Evolutionary conservation across 2,888 invertebrate genomes (phyloP).

Genomic region (Caenorhabditis sinica): DNA sequence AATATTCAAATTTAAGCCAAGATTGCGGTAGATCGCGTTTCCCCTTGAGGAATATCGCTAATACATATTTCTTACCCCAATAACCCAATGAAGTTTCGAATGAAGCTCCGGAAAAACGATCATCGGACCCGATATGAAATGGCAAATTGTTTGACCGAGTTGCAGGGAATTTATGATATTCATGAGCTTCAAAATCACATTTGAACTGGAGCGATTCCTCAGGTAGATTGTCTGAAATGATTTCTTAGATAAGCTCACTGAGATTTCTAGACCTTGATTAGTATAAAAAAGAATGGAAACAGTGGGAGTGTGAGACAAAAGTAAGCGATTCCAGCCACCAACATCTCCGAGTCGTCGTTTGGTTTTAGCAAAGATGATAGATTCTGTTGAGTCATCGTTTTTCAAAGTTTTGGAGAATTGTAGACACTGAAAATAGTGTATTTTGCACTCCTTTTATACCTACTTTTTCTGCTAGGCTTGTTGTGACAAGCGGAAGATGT

Average conservation of each 20-base stretch:
- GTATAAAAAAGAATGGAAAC: slow-evolving; percentile 10
- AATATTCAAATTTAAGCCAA: too few relatives aligned
- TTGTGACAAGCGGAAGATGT: too few relatives aligned
- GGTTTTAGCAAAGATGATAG: background rate
- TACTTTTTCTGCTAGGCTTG: too few relatives aligned
- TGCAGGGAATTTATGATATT: slow-evolving; percentile 34
- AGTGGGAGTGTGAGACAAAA: background rate
- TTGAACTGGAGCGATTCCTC: slow-evolving; percentile 5
- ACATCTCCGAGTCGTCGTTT: background rate
- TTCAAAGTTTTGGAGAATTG: too few relatives aligned
- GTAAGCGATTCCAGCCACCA: background rate
- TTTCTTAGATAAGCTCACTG: too few relatives aligned
- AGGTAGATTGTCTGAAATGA: slow-evolving; percentile 13
- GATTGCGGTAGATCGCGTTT: too few relatives aligned
- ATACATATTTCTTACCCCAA: slow-evolving; percentile 26
- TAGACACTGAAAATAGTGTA: background rate
- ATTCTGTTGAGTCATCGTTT: too few relatives aligned
- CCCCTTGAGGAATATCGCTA: background rate
- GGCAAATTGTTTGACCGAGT: slow-evolving; percentile 11
- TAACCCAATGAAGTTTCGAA: slow-evolving; percentile 4
- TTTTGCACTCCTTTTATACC: background rate
- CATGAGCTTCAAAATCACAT: slow-evolving; percentile 37
- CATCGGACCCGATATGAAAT: slow-evolving; percentile 24
- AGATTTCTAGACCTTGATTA: slow-evolving; percentile 2
- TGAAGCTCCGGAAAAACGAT: slow-evolving; percentile 14